phyloP scores from a whole-genome alignment of 2,888 invertebrate genomes.

The Hydrotaea cyrtoneurina region DNA sequence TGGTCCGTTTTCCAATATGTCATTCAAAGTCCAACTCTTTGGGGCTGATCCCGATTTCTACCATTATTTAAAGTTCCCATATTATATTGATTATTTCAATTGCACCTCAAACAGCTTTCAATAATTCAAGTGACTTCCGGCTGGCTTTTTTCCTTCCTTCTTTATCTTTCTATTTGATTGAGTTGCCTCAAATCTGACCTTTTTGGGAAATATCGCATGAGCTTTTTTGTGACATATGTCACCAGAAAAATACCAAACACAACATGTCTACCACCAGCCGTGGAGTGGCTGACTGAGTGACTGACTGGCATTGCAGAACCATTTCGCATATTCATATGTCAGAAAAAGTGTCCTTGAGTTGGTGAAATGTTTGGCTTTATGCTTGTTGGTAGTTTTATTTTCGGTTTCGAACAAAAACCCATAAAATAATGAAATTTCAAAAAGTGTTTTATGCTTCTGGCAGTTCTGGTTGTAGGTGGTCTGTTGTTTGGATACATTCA shows the following conservation, averaged over 20 bases:
- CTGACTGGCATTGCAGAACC: not conserved
- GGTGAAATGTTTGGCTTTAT: slow-evolving; percentile 47
- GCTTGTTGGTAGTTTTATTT: not conserved
- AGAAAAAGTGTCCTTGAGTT: slow-evolving; percentile 23
- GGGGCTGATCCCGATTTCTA: too few species aligned
- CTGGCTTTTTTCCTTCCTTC: too few species aligned
- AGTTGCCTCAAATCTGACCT: not conserved
- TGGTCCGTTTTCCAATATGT: too few species aligned
- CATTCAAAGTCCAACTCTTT: too few species aligned
- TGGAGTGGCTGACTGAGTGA: slow-evolving; percentile 9
- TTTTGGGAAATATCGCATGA: slow-evolving; percentile 6
- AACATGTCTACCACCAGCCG: not conserved
- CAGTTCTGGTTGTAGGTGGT: not conserved
- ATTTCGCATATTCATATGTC: slow-evolving; percentile 30
- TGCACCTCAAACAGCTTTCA: too few species aligned
- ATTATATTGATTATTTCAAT: too few species aligned
- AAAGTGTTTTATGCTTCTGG: not conserved
- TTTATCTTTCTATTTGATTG: too few species aligned
- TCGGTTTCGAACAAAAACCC: not conserved
- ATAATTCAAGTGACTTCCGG: too few species aligned
- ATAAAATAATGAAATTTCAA: slow-evolving; percentile 30
- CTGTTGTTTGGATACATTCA: not conserved
- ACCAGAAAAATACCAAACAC: slow-evolving; percentile 1
- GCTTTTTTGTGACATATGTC: slow-evolving; percentile 9
- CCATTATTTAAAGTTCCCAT: too few species aligned